Evolutionary conservation across 2,113 vertebrate genomes (phyloP).

Genomic region (Rhipidura dahli): DNA sequence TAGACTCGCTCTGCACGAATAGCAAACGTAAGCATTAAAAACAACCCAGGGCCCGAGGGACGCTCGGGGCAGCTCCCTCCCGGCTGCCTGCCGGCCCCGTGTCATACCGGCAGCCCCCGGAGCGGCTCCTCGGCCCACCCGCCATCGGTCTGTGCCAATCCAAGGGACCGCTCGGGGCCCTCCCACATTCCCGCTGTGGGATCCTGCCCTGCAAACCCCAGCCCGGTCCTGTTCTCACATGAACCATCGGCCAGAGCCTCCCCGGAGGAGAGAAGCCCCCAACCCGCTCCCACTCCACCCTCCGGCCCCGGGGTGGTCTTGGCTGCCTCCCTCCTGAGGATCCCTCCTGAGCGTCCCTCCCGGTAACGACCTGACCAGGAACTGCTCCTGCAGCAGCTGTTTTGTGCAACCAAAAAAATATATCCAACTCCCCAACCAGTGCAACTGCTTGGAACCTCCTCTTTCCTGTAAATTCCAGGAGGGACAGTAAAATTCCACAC

Average conservation of each 20-base stretch:
- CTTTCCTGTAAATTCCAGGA: neutral
- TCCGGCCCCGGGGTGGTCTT: accelerated
- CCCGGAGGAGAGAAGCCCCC: neutral
- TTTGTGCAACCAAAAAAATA: accelerated
- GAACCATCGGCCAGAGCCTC: neutral
- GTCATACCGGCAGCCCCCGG: neutral
- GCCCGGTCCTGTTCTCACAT: accelerated
- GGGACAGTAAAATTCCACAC: neutral
- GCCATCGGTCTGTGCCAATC: accelerated
- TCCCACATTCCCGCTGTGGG: neutral
- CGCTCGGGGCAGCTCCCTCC: neutral
- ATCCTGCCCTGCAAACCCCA: neutral
- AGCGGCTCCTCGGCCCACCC: neutral
- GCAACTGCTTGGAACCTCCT: neutral
- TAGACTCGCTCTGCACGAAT: conserved; percentile 65
- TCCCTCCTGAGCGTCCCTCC: neutral
- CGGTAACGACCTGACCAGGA: accelerated
- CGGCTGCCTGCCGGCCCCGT: neutral
- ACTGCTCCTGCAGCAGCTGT: neutral
- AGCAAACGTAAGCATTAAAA: conserved; percentile 71
- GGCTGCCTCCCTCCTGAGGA: neutral
- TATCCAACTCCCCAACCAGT: neutral
- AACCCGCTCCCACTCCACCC: accelerated
- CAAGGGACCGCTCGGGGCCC: accelerated
- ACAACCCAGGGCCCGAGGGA: neutral